Evolutionary conservation across 2,113 vertebrate genomes (phyloP), one percentile per base, ranked within the genome.

Genomic region (Cebus imitator): DNA sequence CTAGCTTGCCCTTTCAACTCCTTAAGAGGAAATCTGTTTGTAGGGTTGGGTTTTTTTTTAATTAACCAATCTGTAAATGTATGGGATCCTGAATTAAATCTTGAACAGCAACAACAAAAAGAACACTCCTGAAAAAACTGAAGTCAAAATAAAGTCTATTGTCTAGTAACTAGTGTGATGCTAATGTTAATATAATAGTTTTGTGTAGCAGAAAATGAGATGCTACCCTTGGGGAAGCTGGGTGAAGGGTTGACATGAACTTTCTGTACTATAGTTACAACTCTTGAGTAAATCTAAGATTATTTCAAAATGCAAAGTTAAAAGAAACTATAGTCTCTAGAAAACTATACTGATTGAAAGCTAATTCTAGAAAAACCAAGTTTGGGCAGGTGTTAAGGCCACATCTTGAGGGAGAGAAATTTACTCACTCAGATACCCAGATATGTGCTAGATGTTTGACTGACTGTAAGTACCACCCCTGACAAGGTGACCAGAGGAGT

Each of bases 21-120:
- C 66, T 66, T 79, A 83, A 93, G 75, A 87, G 61, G 55, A 96
- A 64, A 93, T 13, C 85, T 86, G 17, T 78, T 95, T 97, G 32
- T 57, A 82, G 85, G 13, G 45, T 21, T 64, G 27, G 9, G 30
- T 12, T 81, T 58, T 70, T 52, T 70, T 52, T 72, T 72, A 82
- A 68, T 45, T 87, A 81, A 87, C 27, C 27, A 61, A 80, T n/a
- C 14, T 94, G 17, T 82, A 79, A 61, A 80, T 95, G 50, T 90
- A 35, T 83, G 21, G 40, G 20, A 96, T 92, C 68, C 75, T 86
- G 40, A n/a, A 83, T 61, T 75, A 83, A 30, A 58, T 85, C 10
- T 30, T 87, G 32, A 73, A 79, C 50, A 61, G 45, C 66, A 23
- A 37, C 21, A 64, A 64, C 27, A 82, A 86, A 93, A 96, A 80